Conservation (phyloP, 2,888 invertebrate genomes). For the Drosophila merina region DNA sequence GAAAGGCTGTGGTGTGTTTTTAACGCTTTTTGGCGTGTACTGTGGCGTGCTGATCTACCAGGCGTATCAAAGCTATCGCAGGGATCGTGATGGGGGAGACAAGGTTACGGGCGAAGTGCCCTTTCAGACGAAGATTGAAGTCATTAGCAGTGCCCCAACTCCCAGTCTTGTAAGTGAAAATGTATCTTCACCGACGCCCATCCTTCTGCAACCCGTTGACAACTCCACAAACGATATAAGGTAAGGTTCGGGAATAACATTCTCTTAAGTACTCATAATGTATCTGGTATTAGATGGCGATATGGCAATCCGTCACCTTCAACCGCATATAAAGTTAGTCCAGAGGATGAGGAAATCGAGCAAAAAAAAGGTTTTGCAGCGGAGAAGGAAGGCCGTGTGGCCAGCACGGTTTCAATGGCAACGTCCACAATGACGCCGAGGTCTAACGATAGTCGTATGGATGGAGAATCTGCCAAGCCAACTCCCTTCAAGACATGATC, state of each 20-base stretch:
- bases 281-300: conserved; percentile 16
- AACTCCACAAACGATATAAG: conserved; percentile 7
- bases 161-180: conserved; percentile 4
- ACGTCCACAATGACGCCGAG: conserved; percentile 3
- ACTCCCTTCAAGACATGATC: background rate
- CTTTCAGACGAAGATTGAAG: background rate
- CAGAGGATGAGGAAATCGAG: background rate
- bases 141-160: background rate
- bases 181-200: background rate
- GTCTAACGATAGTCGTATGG: background rate
- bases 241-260: background rate
- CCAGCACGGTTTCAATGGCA: background rate
- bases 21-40: conserved; percentile 23
- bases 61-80: conserved; percentile 5
- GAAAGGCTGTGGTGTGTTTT: conserved; percentile 10
- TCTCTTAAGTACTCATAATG: background rate
- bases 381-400: background rate
- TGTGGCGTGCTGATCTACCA: conserved; percentile 27
- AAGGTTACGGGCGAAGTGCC: background rate
- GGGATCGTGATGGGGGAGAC: background rate
- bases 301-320: conserved; percentile 2
- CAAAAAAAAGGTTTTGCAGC: background rate
- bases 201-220: conserved; percentile 11
- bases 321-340: background rate
- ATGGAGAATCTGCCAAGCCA: background rate